These are phyloP conservation scores for Malacosoma neustria DNA, from an alignment of 2,888 invertebrate species.

Conservation along the genomic window DNA sequence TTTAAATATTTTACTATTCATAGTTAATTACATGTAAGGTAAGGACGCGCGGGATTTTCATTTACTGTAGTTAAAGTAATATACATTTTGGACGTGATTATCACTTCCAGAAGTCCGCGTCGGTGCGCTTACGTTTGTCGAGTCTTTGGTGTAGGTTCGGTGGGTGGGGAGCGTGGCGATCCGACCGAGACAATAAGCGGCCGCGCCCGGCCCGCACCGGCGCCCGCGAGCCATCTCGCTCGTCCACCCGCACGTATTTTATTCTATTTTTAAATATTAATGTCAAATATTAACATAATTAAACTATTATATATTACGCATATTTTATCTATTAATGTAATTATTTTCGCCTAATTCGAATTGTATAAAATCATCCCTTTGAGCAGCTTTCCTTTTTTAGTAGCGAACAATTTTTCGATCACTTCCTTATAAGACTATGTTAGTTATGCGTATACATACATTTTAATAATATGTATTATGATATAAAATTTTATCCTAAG, in stretches of 20 bases:
- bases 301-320: constrained; percentile 57
- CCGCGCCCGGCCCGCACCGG: constrained; percentile 30
- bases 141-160: constrained; percentile 18
- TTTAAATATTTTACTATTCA: constrained; percentile 69
- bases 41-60: constrained; percentile 44
- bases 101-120: constrained; percentile 15
- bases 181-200: constrained; percentile 43
- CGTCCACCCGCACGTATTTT: constrained; percentile 71
- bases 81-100: constrained; percentile 13
- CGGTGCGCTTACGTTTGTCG: constrained; percentile 12
- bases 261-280: constrained; percentile 74
- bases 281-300: constrained; percentile 73
- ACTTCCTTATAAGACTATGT: constrained; percentile 71
- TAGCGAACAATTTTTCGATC: constrained; percentile 64
- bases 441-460: constrained; percentile 71
- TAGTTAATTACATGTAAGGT: constrained; percentile 67
- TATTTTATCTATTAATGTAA: constrained; percentile 73
- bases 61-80: constrained; percentile 43
- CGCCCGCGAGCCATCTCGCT: constrained; percentile 56
- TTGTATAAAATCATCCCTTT: constrained; percentile 72
- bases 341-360: constrained; percentile 74
- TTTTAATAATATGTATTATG: constrained; percentile 71
- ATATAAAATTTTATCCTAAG: constrained; percentile 73
- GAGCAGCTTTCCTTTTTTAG: constrained; percentile 63
- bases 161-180: constrained; percentile 13